These are phyloP conservation scores for Cydia amplana DNA, from an alignment of 1,140 invertebrate species.

Conservation along the genomic window DNA sequence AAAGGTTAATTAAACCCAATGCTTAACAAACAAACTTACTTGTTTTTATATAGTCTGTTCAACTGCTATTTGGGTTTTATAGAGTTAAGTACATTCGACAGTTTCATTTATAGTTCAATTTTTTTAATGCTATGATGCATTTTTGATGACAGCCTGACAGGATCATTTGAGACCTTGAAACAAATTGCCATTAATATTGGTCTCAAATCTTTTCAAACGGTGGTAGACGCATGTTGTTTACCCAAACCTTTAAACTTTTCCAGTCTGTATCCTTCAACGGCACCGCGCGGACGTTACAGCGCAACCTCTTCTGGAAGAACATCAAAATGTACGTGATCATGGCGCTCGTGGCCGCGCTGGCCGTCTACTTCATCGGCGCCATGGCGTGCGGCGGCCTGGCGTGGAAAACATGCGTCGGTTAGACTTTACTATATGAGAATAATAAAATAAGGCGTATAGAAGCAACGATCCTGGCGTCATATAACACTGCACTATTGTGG, in stretches of 20 bases:
- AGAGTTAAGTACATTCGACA: too few species aligned
- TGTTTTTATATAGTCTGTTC: too few species aligned
- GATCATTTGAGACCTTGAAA: too few species aligned
- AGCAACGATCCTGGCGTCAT: neutral
- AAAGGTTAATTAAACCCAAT: too few species aligned
- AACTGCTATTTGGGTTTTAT: too few species aligned
- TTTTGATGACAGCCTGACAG: too few species aligned
- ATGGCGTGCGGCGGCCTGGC: conserved; percentile 91
- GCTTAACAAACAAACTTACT: too few species aligned
- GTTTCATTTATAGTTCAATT: too few species aligned
- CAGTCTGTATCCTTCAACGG: conserved; percentile 93
- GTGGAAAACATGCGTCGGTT: conserved; percentile 86
- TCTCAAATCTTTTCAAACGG: too few species aligned
- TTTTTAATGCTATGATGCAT: too few species aligned
- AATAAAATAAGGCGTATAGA: conserved; percentile 2
- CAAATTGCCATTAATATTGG: too few species aligned
- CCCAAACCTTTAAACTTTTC: conserved; percentile 50
- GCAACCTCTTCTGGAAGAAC: conserved; percentile 96
- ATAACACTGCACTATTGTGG: too few species aligned
- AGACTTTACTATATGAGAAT: conserved; percentile 37
- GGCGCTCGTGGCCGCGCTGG: conserved; percentile 84
- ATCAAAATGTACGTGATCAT: conserved; percentile 93
- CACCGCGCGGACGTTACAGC: conserved; percentile 90
- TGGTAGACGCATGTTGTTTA: neutral
- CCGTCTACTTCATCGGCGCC: conserved; percentile 92